These are phyloP conservation scores for Orthosia cruda DNA, from an alignment of 2,888 invertebrate species.

Conservation along the genomic window DNA sequence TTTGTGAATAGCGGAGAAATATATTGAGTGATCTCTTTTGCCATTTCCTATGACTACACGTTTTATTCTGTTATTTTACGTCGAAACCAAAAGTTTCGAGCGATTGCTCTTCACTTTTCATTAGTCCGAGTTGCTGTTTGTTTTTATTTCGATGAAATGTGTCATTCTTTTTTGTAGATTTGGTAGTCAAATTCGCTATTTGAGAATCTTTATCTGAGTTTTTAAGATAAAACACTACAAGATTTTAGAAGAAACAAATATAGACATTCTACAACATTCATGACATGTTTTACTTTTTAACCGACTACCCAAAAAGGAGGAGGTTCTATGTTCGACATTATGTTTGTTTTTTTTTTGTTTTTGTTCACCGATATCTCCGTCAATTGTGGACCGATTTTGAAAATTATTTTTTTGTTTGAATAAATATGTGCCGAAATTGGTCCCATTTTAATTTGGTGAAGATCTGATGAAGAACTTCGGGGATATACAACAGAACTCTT, in stretches of 20 bases:
- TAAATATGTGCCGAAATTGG: too few species aligned
- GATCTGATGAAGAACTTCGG: too few species aligned
- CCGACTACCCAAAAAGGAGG: too few species aligned
- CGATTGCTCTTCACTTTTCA: slow-evolving; percentile 40
- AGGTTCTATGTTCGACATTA: too few species aligned
- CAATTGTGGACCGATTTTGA: too few species aligned
- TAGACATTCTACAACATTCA: too few species aligned
- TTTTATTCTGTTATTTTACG: slow-evolving; percentile 54
- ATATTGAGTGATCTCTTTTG: slow-evolving; percentile 61
- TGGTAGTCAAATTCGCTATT: neutral
- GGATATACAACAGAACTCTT: too few species aligned
- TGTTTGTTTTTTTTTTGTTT: too few species aligned
- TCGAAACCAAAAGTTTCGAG: slow-evolving; percentile 23
- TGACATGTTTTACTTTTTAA: too few species aligned
- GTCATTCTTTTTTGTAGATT: neutral
- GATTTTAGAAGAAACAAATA: neutral
- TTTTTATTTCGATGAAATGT: slow-evolving; percentile 12
- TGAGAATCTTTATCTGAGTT: neutral
- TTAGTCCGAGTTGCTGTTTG: neutral
- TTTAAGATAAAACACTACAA: neutral
- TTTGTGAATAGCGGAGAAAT: slow-evolving; percentile 55
- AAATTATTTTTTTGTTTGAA: too few species aligned
- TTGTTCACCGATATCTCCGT: too few species aligned
- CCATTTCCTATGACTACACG: slow-evolving; percentile 43
- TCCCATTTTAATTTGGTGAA: too few species aligned